Evolutionary conservation across 2,113 vertebrate species (phyloP).

Genomic region (Toxotes jaculatrix): DNA sequence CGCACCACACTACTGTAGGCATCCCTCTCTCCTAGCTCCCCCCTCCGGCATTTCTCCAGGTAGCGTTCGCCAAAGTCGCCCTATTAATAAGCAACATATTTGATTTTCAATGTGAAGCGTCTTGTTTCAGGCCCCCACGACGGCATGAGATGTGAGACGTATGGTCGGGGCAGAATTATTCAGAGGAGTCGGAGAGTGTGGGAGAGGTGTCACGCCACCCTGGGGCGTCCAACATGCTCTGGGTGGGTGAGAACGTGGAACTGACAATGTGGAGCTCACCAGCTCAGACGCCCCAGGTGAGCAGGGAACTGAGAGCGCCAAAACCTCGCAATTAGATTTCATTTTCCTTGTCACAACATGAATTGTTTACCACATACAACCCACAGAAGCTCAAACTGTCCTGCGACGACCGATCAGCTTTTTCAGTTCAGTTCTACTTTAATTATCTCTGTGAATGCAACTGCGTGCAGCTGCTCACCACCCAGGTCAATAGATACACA

Average conservation of each 20-base stretch:
- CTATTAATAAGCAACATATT: slow-evolving; percentile 88
- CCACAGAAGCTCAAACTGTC: slow-evolving; percentile 4
- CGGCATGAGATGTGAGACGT: slow-evolving; percentile 51
- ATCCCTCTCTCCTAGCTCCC: slow-evolving; percentile 50
- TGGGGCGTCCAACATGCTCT: slow-evolving; percentile 77
- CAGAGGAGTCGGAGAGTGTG: slow-evolving; percentile 70
- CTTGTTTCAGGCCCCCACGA: slow-evolving; percentile 60
- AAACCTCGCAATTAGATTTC: slow-evolving; percentile 69
- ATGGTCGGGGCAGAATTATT: slow-evolving; percentile 76
- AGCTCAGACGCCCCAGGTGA: slow-evolving; percentile 68
- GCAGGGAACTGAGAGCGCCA: slow-evolving; percentile 57
- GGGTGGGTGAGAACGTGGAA: slow-evolving; percentile 80
- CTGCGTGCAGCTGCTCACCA: not conserved
- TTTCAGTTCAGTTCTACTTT: not conserved
- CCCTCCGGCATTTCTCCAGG: slow-evolving; percentile 81
- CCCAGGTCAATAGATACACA: not conserved
- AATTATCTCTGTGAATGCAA: not conserved
- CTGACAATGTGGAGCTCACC: slow-evolving; percentile 67
- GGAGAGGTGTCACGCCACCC: slow-evolving; percentile 81
- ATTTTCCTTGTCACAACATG: slow-evolving; percentile 58
- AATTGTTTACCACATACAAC: slow-evolving; percentile 54
- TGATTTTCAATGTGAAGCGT: slow-evolving; percentile 77
- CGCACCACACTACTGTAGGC: slow-evolving; percentile 63
- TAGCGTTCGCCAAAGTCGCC: slow-evolving; percentile 79
- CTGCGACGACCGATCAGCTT: not conserved